Evolutionary conservation across 30 jellyfish, hydroid and myxozoan species (phyloP), one percentile per base, ranked within the genome.

Genomic region (Pseudorhiza aurosa): DNA sequence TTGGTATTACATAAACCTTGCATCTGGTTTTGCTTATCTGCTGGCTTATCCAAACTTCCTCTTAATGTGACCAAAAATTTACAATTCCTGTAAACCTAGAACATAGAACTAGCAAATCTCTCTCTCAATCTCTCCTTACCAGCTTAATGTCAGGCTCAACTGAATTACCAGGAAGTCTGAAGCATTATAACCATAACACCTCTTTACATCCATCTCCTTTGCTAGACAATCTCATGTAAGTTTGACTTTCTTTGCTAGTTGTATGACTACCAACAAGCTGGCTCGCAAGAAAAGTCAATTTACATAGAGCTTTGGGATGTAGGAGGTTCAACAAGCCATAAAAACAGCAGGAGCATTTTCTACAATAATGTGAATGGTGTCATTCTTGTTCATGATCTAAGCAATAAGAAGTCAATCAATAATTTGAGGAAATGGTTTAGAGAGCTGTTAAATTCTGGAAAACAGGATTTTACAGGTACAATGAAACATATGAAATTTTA

Each of bases 271-370:
- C 81, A 81, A 30, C 92, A 81, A 65, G 92, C 47, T 31, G 44
- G 50, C 28, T 29, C 85, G 0, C 64, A 55, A 2, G 78, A 65
- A 32, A 81, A 81, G 37, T 65, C 83, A 18, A 94, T 92, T 7
- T 92, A 60, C 49, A 62, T 92, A 29, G 98, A 92, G 68, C 68
- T 92, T 4, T 81, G 88, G 95, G 98, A 92, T 53, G 85, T 92
- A 64, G 98, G 98, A 8, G 98, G 98, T 15, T 92, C 98, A 39
- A 63, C 98, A 44, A 91, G 98, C 65, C 96, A 92, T 27, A 72
- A 77, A 47, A 86, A 92, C 65, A 92, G 98, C 56, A 75, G 98
- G 18, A 81, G 88, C 29, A 92, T 85, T 17, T 92, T 92, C 42
- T 92, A 92, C 27, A 68, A 65, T 27, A 63, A 68, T 7, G 49